phyloP scores from a whole-genome alignment of 1,140 invertebrate species.

The Dryas iulia region DNA sequence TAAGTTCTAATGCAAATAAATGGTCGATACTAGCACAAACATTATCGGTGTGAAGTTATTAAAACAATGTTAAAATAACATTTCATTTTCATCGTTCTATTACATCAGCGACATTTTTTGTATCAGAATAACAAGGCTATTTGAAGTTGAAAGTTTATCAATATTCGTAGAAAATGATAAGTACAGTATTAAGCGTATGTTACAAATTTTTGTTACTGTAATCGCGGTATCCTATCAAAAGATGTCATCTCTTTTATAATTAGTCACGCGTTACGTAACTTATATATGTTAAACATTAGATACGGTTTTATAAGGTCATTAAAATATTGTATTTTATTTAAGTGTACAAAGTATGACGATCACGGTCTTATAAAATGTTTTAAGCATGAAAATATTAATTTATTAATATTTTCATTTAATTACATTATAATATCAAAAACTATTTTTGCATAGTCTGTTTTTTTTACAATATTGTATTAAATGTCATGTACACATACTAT shows the following conservation, averaged over 20 bases:
- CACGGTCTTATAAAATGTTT: background rate
- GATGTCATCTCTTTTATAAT: background rate
- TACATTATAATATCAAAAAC: too few species aligned
- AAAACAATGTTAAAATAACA: constrained; percentile 3
- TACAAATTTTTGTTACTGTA: constrained; percentile 24
- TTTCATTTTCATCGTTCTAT: constrained; percentile 13
- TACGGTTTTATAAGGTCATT: background rate
- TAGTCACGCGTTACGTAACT: constrained; percentile 12
- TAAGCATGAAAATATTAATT: too few species aligned
- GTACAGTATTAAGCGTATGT: constrained; percentile 17
- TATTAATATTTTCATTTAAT: too few species aligned
- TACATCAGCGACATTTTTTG: constrained; percentile 33
- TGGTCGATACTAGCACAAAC: background rate
- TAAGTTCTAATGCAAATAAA: background rate
- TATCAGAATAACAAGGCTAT: constrained; percentile 32
- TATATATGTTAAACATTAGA: background rate
- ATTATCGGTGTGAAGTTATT: background rate
- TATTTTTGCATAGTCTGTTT: too few species aligned
- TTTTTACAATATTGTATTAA: too few species aligned
- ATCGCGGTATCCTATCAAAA: constrained; percentile 16
- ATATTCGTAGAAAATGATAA: constrained; percentile 31
- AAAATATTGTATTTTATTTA: background rate
- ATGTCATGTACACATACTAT: too few species aligned
- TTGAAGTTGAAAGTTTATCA: constrained; percentile 45
- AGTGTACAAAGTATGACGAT: background rate